phyloP scores from a whole-genome alignment of 1,140 invertebrate genomes.

The Pseudobourletiella spinata region DNA sequence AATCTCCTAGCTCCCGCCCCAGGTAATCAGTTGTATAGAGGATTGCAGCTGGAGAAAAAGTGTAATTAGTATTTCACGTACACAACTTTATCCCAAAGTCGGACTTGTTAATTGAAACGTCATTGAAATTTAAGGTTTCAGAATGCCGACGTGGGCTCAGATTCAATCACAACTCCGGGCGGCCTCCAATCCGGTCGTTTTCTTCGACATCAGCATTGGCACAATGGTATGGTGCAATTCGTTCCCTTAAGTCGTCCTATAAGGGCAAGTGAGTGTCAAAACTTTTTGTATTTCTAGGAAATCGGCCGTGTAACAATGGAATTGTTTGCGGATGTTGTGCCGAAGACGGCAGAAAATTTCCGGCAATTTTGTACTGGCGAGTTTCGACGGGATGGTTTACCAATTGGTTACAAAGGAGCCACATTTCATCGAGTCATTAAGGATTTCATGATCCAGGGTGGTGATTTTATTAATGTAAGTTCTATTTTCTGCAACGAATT shows the following conservation, averaged over 20 bases:
- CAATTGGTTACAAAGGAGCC: conserved; percentile 89
- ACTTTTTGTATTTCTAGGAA: conserved; percentile 38
- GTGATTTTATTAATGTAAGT: conserved; percentile 93
- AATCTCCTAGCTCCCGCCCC: too few relatives aligned
- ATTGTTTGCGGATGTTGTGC: conserved; percentile 90
- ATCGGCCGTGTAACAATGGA: conserved; percentile 31
- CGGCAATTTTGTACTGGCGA: conserved; percentile 98
- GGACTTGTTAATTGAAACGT: too few relatives aligned
- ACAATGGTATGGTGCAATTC: conserved; percentile 47
- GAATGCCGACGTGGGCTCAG: conserved; percentile 84
- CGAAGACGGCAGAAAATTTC: conserved; percentile 98
- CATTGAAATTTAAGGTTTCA: conserved; percentile 27
- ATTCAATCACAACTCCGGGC: conserved; percentile 82
- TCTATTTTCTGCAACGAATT: not conserved
- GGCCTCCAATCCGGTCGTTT: conserved; percentile 79
- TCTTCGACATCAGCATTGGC: conserved; percentile 62
- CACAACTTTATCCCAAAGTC: too few relatives aligned
- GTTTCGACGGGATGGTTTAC: conserved; percentile 75
- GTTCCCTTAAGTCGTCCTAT: too few relatives aligned
- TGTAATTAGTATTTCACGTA: too few relatives aligned
- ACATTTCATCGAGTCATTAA: conserved; percentile 98
- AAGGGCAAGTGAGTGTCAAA: too few relatives aligned
- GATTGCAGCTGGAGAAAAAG: too few relatives aligned
- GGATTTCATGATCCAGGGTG: conserved; percentile 94
- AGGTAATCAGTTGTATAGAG: too few relatives aligned